Evolutionary conservation across 2,888 invertebrate species (phyloP).

Genomic region (Drosophila mettleri): DNA sequence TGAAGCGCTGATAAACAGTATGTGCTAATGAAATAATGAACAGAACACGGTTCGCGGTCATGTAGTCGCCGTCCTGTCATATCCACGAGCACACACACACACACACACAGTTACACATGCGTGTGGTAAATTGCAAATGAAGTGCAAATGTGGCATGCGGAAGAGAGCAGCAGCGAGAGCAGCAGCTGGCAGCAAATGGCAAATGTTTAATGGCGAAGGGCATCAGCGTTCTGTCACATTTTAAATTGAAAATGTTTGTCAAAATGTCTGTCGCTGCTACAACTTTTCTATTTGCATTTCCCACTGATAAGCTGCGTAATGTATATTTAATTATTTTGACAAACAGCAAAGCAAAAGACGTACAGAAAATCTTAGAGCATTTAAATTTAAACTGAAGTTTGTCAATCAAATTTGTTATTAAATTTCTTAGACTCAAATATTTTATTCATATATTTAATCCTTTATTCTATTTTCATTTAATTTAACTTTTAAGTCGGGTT

Average conservation of each 20-base stretch:
- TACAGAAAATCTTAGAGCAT: not conserved
- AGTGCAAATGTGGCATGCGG: slow-evolving; percentile 45
- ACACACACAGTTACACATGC: not conserved
- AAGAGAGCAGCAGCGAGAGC: slow-evolving; percentile 5
- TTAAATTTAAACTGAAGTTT: not conserved
- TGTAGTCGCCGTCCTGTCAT: slow-evolving; percentile 45
- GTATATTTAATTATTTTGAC: slow-evolving; percentile 32
- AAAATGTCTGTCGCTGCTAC: slow-evolving; percentile 30
- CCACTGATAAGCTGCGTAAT: slow-evolving; percentile 56
- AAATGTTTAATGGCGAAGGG: slow-evolving; percentile 35
- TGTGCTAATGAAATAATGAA: slow-evolving; percentile 78
- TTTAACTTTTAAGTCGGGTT: not conserved
- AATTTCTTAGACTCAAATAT: not conserved
- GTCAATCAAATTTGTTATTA: not conserved
- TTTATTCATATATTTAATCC: not conserved
- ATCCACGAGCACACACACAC: slow-evolving; percentile 36
- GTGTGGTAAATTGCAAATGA: slow-evolving; percentile 50
- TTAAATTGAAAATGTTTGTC: slow-evolving; percentile 77
- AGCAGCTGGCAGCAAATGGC: slow-evolving; percentile 21
- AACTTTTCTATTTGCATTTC: slow-evolving; percentile 38
- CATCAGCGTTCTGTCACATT: slow-evolving; percentile 58
- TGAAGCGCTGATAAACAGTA: slow-evolving; percentile 65
- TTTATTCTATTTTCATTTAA: not conserved
- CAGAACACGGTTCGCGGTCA: slow-evolving; percentile 64
- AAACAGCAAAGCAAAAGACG: not conserved